Conservation (phyloP, 2,113 vertebrate genomes). For the Erythrocercus mccallii region DNA sequence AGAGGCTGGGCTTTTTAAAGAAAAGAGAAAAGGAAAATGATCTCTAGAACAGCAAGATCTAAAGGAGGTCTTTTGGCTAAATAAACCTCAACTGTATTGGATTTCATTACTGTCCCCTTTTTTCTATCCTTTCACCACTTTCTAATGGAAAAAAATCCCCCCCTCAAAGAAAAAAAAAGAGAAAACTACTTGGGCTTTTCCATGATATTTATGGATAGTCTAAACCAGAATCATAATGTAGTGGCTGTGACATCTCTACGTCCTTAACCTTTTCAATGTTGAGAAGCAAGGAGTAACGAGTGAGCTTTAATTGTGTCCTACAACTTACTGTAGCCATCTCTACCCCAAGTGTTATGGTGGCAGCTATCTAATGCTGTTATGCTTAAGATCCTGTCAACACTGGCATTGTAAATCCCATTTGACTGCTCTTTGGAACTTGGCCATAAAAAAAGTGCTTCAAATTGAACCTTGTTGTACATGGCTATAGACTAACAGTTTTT, state of each 20-base stretch:
- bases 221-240: neutral
- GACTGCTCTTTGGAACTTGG: neutral
- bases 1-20: neutral
- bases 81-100: neutral
- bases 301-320: neutral
- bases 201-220: neutral
- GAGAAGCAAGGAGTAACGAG: neutral
- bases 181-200: neutral
- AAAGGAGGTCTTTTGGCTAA: neutral
- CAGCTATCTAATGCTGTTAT: neutral
- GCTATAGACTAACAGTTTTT: neutral
- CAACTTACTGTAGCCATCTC: neutral
- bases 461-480: neutral
- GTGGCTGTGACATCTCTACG: neutral
- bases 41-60: neutral
- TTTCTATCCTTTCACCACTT: neutral
- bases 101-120: neutral
- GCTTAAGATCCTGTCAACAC: constrained; percentile 23
- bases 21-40: neutral
- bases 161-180: neutral
- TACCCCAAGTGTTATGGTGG: neutral
- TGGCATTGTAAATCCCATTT: neutral
- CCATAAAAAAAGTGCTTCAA: neutral
- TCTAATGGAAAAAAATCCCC: neutral
- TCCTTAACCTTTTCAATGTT: constrained; percentile 1